Evolutionary conservation across 1,140 invertebrate genomes (phyloP), one percentile per base, ranked within the genome.

Genomic region (Rhopalosiphum maidis): DNA sequence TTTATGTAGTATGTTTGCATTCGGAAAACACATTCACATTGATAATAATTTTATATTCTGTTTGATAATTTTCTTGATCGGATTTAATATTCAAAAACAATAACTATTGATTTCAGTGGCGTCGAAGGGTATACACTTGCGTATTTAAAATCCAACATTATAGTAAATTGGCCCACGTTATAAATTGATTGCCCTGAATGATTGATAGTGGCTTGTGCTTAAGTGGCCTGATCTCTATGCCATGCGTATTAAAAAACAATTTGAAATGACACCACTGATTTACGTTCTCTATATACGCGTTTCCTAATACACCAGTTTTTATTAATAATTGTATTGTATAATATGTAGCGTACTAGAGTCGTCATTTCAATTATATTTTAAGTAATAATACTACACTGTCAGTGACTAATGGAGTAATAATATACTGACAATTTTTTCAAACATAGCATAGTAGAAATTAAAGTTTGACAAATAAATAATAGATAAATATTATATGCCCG

Each of bases 11-110:
- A 51, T 51, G 30, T 35, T 77, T 15, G 30, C 15, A 6, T 35
- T 77, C 4, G 55, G 55, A 60, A 55, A 60, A 60, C 9, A 55
- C 55, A 60, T 30, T 60, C 30, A 4, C 15, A n/a, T 77, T 18
- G 60, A 77, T 77, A n/a, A 77, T n/a, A n/a, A n/a, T 77, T 1
- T 77, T 77, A 77, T 30, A n/a, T n/a, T n/a, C 15, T 9, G 15
- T 77, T 77, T 6, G 60, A 77, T n/a, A 18, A 77, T 77, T n/a
- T 77, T 77, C 15, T 77, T n/a, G 0, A 77, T 15, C n/a, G 4
- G n/a, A 77, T n/a, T 77, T 77, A 77, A n/a, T 77, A 77, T 77
- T 77, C 4, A 77, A 77, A n/a, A 77, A 77, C n/a, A 77, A 77
- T 77, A n/a, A 77, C 0, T 77, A 18, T 77, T 77, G n/a, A n/a